Conservation (phyloP, 2,113 vertebrate species). For the Rhabdomys dilectus region DNA sequence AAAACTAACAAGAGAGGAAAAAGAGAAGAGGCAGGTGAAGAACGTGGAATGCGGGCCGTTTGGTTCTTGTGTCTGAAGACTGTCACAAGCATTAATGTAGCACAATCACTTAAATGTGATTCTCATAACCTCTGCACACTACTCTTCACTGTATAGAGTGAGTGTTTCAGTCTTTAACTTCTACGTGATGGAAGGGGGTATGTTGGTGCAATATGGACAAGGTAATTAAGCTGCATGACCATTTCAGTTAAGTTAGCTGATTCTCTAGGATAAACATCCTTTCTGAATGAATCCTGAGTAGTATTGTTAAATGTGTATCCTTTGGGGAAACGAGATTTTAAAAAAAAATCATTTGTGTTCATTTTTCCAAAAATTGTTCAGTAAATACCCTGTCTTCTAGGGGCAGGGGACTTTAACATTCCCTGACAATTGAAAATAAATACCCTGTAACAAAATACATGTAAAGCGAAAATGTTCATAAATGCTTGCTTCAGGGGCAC, state of each 20-base stretch:
- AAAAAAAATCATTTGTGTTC: background rate
- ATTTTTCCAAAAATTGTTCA: slow-evolving; percentile 16
- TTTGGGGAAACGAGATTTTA: background rate
- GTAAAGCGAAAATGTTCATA: slow-evolving; percentile 61
- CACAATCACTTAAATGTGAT: background rate
- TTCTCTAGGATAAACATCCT: background rate
- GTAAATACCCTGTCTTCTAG: slow-evolving; percentile 45
- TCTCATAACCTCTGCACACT: background rate
- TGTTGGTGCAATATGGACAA: background rate
- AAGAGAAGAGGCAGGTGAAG: background rate
- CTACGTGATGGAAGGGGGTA: background rate
- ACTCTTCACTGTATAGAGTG: background rate
- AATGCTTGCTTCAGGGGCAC: slow-evolving; percentile 79
- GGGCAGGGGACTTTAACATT: slow-evolving; percentile 49
- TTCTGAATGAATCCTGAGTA: background rate
- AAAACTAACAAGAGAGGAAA: background rate
- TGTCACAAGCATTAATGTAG: background rate
- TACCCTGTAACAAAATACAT: slow-evolving; percentile 30
- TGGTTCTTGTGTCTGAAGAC: background rate
- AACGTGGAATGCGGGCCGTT: background rate
- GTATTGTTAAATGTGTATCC: slow-evolving; percentile 4
- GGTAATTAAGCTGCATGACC: background rate
- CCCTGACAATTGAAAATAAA: slow-evolving; percentile 64
- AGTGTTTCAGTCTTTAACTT: background rate
- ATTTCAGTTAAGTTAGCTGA: background rate